These are phyloP conservation scores for Eupithecia subfuscata DNA, from an alignment of 2,888 invertebrate genomes.

Conservation along the genomic window DNA sequence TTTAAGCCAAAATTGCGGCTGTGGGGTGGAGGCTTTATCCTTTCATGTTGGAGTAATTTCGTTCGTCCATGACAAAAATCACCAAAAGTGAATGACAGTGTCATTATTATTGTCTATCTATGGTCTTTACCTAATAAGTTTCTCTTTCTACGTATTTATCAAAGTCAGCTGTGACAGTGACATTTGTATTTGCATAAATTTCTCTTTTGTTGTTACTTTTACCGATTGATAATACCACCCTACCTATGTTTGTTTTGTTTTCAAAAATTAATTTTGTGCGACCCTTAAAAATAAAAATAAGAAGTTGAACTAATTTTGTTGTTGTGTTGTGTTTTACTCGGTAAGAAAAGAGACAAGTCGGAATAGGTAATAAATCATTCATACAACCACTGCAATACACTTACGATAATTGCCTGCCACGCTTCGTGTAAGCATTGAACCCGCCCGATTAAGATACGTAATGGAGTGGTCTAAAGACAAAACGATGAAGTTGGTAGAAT, in stretches of 20 bases:
- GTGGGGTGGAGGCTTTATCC: too few relatives aligned
- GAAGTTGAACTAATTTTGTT: neutral
- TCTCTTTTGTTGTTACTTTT: too few relatives aligned
- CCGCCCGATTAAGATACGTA: neutral
- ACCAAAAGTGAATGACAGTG: neutral
- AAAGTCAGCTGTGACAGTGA: neutral
- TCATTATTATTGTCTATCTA: too few relatives aligned
- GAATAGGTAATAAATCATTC: neutral
- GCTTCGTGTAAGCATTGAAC: neutral
- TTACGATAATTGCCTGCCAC: too few relatives aligned
- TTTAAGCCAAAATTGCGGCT: too few relatives aligned
- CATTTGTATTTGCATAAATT: neutral
- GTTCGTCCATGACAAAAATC: neutral
- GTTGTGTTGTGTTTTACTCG: too few relatives aligned
- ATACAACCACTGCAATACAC: neutral
- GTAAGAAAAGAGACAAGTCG: too few relatives aligned
- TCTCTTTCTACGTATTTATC: too few relatives aligned
- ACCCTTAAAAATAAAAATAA: too few relatives aligned
- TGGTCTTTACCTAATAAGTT: too few relatives aligned
- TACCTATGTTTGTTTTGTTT: too few relatives aligned
- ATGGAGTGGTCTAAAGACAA: slow-evolving; percentile 82
- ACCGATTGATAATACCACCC: too few relatives aligned
- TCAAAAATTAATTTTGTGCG: neutral
- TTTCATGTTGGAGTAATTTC: neutral
- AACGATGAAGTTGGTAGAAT: slow-evolving; percentile 75